Evolutionary conservation across 1,140 invertebrate species (phyloP), one percentile per base, ranked within the genome.

Genomic region (Muscidifurax raptorellus): DNA sequence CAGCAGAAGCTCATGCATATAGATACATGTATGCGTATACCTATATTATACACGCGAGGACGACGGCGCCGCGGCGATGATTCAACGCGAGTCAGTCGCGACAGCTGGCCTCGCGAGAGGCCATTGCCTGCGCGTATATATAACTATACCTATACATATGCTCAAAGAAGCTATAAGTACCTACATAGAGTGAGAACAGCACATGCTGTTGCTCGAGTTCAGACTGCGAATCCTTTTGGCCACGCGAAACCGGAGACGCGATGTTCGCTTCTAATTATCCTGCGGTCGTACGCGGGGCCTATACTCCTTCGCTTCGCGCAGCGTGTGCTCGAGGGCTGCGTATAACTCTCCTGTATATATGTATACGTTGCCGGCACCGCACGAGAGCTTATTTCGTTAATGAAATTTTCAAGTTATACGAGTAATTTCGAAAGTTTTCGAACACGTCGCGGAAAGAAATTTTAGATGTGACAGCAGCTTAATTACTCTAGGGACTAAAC

Each of bases 71-170:
- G n/a, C n/a, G 28, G 10, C 30, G 40, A 72, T 82, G 69, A 82
- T 74, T 82, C 80, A 82, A 74, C 30, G 64, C 44, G 80, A 47
- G 28, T 47, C 36, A 47, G 28, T 47, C 36, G 36, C 40, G 80
- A 72, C 80, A 81, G 27, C 44, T 81, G 69, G 40, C 44, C 69
- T 71, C 44, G 69, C 27, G 69, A 59, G 44, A 9, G 79, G 66
- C 36, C 36, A 80, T 80, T 52, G 80, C 25, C 69, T 71, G 67
- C 22, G 3, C 25, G 25, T n/a, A n/a, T 69, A 69, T 3, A 12
- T n/a, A n/a, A n/a, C n/a, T n/a, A n/a, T n/a, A n/a, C n/a, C 66
- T 72, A n/a, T n/a, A n/a, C 27, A 10, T 59, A 59, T 4, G n/a
- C 22, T n/a, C 52, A n/a, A n/a, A n/a, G 52, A 59, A 47, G 44